Base-by-base conservation (phyloP, 35 echinoderm and acorn worm species). In the Heliocidaris erythrogramma region DNA sequence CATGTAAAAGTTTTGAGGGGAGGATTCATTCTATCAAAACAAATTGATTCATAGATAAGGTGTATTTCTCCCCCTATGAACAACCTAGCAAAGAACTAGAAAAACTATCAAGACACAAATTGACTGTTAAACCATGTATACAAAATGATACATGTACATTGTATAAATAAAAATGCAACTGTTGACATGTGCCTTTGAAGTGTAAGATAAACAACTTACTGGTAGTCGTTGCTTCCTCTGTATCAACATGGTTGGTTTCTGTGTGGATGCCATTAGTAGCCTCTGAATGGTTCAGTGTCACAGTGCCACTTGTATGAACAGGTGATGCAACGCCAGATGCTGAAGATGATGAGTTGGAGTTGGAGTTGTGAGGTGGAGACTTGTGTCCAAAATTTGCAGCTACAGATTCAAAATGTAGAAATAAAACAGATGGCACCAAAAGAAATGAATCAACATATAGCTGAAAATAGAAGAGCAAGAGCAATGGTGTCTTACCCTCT, bases 341-440 rank as follows among this genome's bases (percentile, higher is more conserved):
- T 5, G 87, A 89, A 48, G 87, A 89, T 32, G 87, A 89, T n/a
- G 87, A 89, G 87, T 89, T 89, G 32, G 87, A 89, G 87, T 89
- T 89, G 32, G 87, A 89, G 17, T 31, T 89, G 87, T 89, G 87
- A 89, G 87, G 87, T 47, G 87, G 87, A 32, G 87, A 89, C 87
- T 89, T 89, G 87, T 89, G 87, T 32, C 87, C 87, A 48, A 89
- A 89, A 42, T 89, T 89, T 32, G 87, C 87, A 89, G 87, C 87
- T 89, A 48, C 11, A 42, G 30, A 18, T 78, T 78, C 21, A 78
- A 78, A 78, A 78, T 78, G 65, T 78, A 78, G 24, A 78, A 78
- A 78, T 78, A 18, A 69, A 78, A n/a, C 5, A 8, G 7, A 18
- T 60, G 59, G 2, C 35, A 18, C 13, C 18, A 60, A 6, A 13